Percentiles rank a stretch among this genome's conserved stretches.
Conservation (phyloP, 2,113 vertebrate species). For the Podarcis raffonei region DNA sequence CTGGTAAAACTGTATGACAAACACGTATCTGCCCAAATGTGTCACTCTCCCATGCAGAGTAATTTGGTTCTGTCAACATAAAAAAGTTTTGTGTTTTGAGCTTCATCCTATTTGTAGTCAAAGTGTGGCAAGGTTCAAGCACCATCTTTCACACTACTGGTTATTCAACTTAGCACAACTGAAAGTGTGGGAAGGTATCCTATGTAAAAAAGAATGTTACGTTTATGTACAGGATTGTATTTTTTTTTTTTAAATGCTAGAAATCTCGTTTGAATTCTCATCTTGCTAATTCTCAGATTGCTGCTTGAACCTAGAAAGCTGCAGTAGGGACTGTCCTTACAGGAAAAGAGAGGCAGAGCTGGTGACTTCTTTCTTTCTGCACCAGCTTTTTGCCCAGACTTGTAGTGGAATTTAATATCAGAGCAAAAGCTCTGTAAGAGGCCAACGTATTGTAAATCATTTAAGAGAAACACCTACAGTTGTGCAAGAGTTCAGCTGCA, state of each 20-base stretch:
- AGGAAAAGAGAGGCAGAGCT: background rate
- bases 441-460: background rate
- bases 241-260: background rate
- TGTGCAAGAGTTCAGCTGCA: background rate
- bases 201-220: background rate
- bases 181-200: background rate
- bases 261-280: background rate
- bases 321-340: background rate
- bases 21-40: conserved; percentile 75
- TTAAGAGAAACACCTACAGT: background rate
- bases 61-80: conserved; percentile 80
- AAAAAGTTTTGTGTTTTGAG: background rate
- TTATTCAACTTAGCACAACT: background rate
- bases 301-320: background rate
- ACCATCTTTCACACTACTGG: background rate
- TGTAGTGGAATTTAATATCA: too few relatives aligned
- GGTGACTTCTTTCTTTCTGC: too few relatives aligned
- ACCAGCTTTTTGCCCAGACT: too few relatives aligned
- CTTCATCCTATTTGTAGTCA: conserved; percentile 14
- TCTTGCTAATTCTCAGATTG: background rate
- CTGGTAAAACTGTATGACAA: conserved; percentile 88
- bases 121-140: background rate
- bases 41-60: conserved; percentile 78
- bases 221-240: background rate
- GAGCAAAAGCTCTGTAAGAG: background rate